These are phyloP conservation scores for Ichneumoninae sp. DNA, from an alignment of 2,888 invertebrate species.

Conservation along the genomic window DNA sequence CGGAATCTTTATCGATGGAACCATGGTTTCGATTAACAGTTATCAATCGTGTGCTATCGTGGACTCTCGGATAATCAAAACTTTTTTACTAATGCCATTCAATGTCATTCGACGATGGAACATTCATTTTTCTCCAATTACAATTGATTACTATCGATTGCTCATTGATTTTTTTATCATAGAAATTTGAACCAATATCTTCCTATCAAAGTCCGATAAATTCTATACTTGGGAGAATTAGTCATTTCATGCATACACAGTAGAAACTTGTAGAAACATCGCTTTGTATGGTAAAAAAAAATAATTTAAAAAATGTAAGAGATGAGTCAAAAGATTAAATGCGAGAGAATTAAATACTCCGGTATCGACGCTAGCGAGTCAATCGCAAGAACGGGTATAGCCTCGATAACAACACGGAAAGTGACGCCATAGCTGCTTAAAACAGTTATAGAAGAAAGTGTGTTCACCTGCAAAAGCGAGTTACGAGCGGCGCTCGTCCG, in stretches of 20 bases:
- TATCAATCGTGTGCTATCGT: not conserved
- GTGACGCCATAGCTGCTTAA: not conserved
- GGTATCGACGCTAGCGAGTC: not conserved
- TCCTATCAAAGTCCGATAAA: not conserved
- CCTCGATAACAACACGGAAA: not conserved
- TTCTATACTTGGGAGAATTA: constrained; percentile 11
- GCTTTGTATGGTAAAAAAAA: not conserved
- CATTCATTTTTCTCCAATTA: not conserved
- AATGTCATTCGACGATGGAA: not conserved
- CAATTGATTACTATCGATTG: not conserved
- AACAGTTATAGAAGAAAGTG: constrained; percentile 41
- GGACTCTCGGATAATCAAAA: not conserved
- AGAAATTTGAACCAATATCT: constrained; percentile 43
- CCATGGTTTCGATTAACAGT: not conserved
- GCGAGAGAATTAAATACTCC: not conserved
- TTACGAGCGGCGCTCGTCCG: constrained; percentile 6
- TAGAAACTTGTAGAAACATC: not conserved
- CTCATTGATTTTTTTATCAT: constrained; percentile 34
- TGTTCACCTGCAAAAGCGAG: constrained; percentile 20
- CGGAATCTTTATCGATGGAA: not conserved
- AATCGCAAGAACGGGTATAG: not conserved
- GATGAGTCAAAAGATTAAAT: not conserved
- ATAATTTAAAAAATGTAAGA: not conserved
- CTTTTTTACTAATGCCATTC: not conserved
- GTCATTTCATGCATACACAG: not conserved